Base-by-base conservation (phyloP, 2,888 invertebrate species). In the Tyria jacobaeae region DNA sequence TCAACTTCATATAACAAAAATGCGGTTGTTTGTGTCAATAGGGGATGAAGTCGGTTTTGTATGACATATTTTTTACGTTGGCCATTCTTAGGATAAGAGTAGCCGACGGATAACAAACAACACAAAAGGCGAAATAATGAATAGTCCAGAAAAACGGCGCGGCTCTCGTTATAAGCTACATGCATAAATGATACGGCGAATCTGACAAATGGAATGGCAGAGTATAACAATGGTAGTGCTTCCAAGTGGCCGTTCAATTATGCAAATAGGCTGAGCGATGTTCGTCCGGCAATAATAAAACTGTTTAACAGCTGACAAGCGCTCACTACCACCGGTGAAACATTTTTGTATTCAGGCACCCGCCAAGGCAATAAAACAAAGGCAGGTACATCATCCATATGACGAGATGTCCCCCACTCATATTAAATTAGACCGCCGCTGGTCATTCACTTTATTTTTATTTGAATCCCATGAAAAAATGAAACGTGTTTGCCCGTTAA, bases 171-270 rank as follows among this genome's bases (percentile, higher is more conserved):
- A 93, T 88, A 90, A 90, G 87, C 88, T 78, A 90, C 90, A 91
- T 93, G 89, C 93, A 94, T 92, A 93, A 92, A 92, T 93, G 94
- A 94, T 92, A 91, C 87, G 81, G 85, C 89, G 87, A 92, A 93
- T 94, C 93, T 93, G 92, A 92, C 94, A 93, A 94, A 94, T 93
- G 94, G 91, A 85, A 88, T 89, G 94, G 91, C 90, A 89, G 87
- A 92, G 88, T 91, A 91, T 94, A 94, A 94, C 94, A 94, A 94
- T 91, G 93, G 87, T 90, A 90, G 91, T 90, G 89, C 85, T 86
- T 91, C 89, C 88, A 91, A 93, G 92, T 93, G 91, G 89, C 89
- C 91, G 91, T 94, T 94, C 94, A 94, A 94, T 94, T 94, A 94
- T 94, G 94, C 93, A 94, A 94, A 94, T 94, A 90, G 90, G 86